Conservation (phyloP, 2,888 invertebrate genomes). For the Diogma glabrata region DNA sequence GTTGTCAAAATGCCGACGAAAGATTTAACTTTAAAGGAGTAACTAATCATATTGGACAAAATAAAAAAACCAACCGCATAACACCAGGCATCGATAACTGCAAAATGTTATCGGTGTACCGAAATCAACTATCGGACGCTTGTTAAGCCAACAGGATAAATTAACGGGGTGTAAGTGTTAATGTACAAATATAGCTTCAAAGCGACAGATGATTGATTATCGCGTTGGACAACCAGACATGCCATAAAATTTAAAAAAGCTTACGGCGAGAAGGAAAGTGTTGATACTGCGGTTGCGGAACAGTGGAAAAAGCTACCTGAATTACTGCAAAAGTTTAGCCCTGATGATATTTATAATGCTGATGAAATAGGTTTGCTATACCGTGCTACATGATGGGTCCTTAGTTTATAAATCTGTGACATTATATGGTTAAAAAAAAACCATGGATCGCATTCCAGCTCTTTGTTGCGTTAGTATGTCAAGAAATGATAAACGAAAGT, state of each 20-base stretch:
- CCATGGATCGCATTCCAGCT: constrained; percentile 18
- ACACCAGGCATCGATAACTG: constrained; percentile 10
- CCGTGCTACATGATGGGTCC: constrained; percentile 20
- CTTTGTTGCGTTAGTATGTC: constrained; percentile 21
- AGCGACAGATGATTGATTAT: constrained; percentile 24
- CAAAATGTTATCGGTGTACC: constrained; percentile 9
- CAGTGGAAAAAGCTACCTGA: constrained; percentile 15
- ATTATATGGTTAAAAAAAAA: constrained; percentile 13
- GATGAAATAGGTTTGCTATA: constrained; percentile 19
- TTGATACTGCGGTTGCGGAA: constrained; percentile 1
- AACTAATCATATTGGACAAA: constrained; percentile 10
- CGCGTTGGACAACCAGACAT: constrained; percentile 22
- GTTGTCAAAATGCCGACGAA: no score
- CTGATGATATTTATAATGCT: constrained; percentile 20
- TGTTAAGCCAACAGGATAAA: constrained; percentile 7
- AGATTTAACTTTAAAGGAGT: constrained; percentile 9
- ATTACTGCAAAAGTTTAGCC: constrained; percentile 16
- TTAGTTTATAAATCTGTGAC: constrained; percentile 6
- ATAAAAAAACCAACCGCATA: constrained; percentile 12
- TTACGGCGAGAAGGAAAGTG: constrained; percentile 15
- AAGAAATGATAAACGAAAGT: constrained; percentile 20
- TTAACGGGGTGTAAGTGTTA: constrained; percentile 6
- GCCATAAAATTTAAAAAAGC: constrained; percentile 21
- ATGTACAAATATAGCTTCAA: constrained; percentile 18
- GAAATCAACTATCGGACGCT: constrained; percentile 8